Evolutionary conservation across 2,113 vertebrate genomes (phyloP), one percentile per base, ranked within the genome.

Genomic region (Takifugu bimaculatus): DNA sequence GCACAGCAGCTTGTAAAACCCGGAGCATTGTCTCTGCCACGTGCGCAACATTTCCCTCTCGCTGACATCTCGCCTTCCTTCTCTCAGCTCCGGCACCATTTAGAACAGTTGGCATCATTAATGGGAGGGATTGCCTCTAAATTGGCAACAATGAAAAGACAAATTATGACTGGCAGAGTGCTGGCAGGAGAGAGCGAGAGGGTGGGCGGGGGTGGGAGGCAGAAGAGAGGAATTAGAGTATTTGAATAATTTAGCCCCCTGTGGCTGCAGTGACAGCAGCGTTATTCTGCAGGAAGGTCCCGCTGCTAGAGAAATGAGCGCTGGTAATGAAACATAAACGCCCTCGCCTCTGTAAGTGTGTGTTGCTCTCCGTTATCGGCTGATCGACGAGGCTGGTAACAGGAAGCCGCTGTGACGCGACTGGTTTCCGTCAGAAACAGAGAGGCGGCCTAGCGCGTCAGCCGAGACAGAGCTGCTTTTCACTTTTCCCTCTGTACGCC

Each of bases 241-340:
- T 96, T 94, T 98, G 94, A 96, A 97, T 97, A 97, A 98, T 97
- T 98, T 95, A 96, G 93, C 93, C 93, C 93, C 93, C 94, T 75
- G 89, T 92, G 86, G 94, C 90, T 93, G 91, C 90, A 75, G 89
- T 97, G 95, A 96, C 95, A 98, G 93, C 93, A 93, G 91, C 92
- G 97, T 95, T 96, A 94, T 93, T 97, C 94, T 97, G 91, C 84
- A 79, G 69, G 88, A 91, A 92, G 89, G 92, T 90, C 95, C 93
- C 83, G 92, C 95, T 96, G 95, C 87, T 95, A 87, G 92, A 92
- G 92, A 93, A 85, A 83, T 84, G 79, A 87, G 72, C 79, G 72
- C 57, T 65, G 79, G 88, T 83, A 81, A 82, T 86, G 79, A 93
- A 82, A 80, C 26, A 45, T 66, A 64, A 76, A 61, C 13, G 27